A percentile compares a stretch with the other conserved stretches of the same genome.
Evolutionary conservation across 2,113 vertebrate species (phyloP).

Genomic region (Crotophaga sulcirostris): DNA sequence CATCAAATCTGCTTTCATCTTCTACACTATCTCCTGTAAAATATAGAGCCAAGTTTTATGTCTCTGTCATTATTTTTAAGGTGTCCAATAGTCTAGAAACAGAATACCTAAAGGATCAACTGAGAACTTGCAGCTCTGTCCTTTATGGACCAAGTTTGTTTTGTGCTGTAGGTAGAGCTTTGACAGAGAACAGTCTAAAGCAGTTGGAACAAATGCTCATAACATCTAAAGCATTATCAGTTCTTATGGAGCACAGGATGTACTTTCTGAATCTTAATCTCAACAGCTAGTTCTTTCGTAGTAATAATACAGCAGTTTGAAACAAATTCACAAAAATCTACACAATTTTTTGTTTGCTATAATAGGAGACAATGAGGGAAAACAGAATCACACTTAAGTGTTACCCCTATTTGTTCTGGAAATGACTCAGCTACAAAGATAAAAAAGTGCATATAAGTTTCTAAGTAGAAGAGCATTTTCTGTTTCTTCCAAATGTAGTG

Average conservation of each 20-base stretch:
- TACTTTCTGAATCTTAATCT: neutral
- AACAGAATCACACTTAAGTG: neutral
- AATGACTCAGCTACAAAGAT: neutral
- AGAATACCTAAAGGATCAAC: neutral
- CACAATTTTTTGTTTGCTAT: neutral
- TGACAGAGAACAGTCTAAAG: neutral
- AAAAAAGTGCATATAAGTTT: neutral
- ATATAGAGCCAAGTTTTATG: neutral
- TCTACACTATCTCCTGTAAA: neutral
- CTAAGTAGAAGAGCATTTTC: neutral
- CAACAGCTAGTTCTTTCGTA: neutral
- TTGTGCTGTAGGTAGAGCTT: neutral
- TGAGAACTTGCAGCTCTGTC: neutral
- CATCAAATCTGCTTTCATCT: slow-evolving; percentile 5
- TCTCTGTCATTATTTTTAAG: neutral
- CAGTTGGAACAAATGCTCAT: neutral
- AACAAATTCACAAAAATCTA: neutral
- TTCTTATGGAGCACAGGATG: neutral
- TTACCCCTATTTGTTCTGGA: neutral
- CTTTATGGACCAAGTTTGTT: neutral
- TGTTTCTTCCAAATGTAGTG: neutral
- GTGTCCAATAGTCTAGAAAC: neutral
- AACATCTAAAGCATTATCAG: neutral
- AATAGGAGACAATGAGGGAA: neutral
- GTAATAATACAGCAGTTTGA: neutral